These are phyloP conservation scores for Pogonomyrmex barbatus DNA, from an alignment of 1,140 invertebrate genomes.

Conservation along the genomic window DNA sequence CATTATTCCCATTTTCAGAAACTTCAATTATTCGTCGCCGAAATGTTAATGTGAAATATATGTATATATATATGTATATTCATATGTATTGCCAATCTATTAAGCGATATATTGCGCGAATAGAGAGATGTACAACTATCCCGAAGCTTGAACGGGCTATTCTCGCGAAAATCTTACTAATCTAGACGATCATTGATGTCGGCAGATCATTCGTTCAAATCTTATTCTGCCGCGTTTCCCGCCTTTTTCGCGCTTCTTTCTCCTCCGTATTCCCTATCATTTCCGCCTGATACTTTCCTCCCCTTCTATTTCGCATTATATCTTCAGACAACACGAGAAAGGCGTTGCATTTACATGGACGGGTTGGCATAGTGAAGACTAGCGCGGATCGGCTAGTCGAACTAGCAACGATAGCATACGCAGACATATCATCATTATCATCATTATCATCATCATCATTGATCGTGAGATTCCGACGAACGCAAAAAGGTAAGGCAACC, in stretches of 20 bases:
- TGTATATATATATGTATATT: conserved; percentile 27
- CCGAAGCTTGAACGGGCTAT: conserved; percentile 71
- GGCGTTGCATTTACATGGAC: conserved; percentile 81
- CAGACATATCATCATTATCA: conserved; percentile 43
- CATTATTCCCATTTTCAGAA: conserved; percentile 50
- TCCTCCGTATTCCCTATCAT: background rate
- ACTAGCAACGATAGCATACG: conserved; percentile 79
- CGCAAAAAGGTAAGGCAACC: conserved; percentile 71
- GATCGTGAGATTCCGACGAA: conserved; percentile 68
- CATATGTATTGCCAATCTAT: conserved; percentile 65
- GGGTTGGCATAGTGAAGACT: conserved; percentile 84
- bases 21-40: conserved; percentile 52
- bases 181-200: conserved; percentile 61
- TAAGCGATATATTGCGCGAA: conserved; percentile 71
- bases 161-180: conserved; percentile 60
- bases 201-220: conserved; percentile 38
- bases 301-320: conserved; percentile 38
- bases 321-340: conserved; percentile 75
- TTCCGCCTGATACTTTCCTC: background rate
- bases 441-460: conserved; percentile 32
- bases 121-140: conserved; percentile 69
- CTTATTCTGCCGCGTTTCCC: background rate
- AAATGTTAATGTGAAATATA: conserved; percentile 53
- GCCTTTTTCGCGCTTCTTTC: conserved; percentile 40
- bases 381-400: conserved; percentile 80